Evolutionary conservation across 2,797 vertebrate genomes (phyloP).

Genomic region (Oryzias dopingdopingensis): DNA sequence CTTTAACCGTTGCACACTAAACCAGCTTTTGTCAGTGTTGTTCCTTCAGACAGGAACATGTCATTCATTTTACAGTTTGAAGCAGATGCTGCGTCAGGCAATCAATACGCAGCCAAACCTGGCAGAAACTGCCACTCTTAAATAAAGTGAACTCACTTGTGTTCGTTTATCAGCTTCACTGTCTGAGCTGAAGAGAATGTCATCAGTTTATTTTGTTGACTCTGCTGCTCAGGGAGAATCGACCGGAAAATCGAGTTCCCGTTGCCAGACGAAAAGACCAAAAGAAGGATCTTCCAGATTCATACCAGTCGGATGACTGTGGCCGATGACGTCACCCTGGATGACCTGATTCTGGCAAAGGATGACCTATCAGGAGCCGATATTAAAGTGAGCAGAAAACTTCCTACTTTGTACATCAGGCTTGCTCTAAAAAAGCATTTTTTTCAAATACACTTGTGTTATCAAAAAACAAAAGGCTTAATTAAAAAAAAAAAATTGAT

Average conservation of each 20-base stretch:
- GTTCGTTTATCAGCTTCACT: background rate
- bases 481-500: background rate
- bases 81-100: too few relatives aligned
- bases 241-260: conserved; percentile 98
- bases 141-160: background rate
- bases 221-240: conserved; percentile 82
- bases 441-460: conserved; percentile 6
- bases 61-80: too few relatives aligned
- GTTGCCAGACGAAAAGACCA: conserved; percentile 95
- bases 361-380: conserved; percentile 97
- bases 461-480: conserved; percentile 13
- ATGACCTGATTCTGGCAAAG: conserved; percentile 95
- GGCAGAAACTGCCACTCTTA: background rate
- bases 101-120: too few relatives aligned
- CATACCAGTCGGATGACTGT: conserved; percentile 97
- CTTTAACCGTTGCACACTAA: too few relatives aligned
- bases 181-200: background rate
- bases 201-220: background rate
- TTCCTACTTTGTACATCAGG: background rate
- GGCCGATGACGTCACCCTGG: conserved; percentile 90
- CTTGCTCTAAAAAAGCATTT: background rate
- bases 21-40: too few relatives aligned
- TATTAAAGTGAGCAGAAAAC: conserved; percentile 83
- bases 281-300: conserved; percentile 96
- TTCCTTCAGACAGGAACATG: too few relatives aligned